Percentiles rank a stretch among this genome's conserved stretches.
These are phyloP conservation scores for Ephydatia muelleri DNA, from an alignment of 37 sponge, comb jelly and placozoan species.

Conservation along the genomic window DNA sequence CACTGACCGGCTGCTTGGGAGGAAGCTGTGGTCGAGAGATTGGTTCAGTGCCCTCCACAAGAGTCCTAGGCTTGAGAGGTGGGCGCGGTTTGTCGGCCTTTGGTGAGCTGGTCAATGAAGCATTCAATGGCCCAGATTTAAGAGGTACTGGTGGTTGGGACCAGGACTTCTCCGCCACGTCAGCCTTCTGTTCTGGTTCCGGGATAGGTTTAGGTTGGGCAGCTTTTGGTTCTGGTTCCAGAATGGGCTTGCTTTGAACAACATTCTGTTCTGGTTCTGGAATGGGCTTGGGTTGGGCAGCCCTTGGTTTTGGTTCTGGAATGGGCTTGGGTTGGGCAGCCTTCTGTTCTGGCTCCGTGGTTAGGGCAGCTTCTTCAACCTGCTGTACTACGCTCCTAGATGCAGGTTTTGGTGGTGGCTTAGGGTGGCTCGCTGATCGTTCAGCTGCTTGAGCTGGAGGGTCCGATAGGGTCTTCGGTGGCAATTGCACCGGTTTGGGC, in stretches of 20 bases:
- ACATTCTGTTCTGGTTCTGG: not conserved
- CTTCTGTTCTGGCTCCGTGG: not conserved
- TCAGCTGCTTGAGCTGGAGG: not conserved
- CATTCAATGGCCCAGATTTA: not conserved
- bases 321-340: not conserved
- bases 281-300: not conserved
- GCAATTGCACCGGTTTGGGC: not conserved
- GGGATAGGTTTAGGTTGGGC: not conserved
- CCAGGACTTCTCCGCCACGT: no score
- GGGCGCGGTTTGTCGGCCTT: not conserved
- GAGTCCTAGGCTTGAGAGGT: not conserved
- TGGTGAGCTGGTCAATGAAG: not conserved
- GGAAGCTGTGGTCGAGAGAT: conserved; percentile 4
- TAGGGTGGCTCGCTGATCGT: not conserved
- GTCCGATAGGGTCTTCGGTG: not conserved
- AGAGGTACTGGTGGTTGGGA: no score
- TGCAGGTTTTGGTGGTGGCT: not conserved
- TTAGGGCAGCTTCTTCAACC: not conserved
- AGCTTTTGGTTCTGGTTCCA: not conserved
- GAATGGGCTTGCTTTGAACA: not conserved
- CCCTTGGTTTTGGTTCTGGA: not conserved
- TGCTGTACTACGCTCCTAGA: not conserved
- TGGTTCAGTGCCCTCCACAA: not conserved
- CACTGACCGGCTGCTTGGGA: not conserved
- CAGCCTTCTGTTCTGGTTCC: no score